Percentiles rank a stretch among this genome's conserved stretches.
These are phyloP conservation scores for Eptesicus fuscus DNA, from an alignment of 2,113 vertebrate species.

Conservation along the genomic window DNA sequence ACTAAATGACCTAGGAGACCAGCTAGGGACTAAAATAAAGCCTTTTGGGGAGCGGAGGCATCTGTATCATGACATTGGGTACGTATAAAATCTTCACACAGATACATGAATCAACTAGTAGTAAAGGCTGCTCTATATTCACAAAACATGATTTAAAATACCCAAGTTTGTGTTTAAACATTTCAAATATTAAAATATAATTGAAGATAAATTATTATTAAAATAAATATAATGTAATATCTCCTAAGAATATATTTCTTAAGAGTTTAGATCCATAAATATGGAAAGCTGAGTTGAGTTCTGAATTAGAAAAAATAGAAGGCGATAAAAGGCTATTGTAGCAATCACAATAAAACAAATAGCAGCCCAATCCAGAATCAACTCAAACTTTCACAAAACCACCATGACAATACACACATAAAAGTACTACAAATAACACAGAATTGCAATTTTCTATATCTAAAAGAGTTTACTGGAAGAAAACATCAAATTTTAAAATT, in stretches of 20 bases:
- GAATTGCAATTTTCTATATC: slow-evolving; percentile 38
- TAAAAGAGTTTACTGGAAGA: slow-evolving; percentile 51
- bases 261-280: neutral
- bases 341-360: slow-evolving; percentile 3
- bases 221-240: slow-evolving; percentile 19
- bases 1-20: neutral
- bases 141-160: neutral
- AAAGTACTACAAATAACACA: slow-evolving; percentile 27
- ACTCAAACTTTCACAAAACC: slow-evolving; percentile 47
- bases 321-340: slow-evolving; percentile 20
- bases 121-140: neutral
- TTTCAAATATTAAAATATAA: neutral
- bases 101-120: neutral
- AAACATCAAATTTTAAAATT: slow-evolving; percentile 67
- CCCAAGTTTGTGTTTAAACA: neutral
- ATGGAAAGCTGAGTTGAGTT: neutral
- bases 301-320: neutral
- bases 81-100: neutral
- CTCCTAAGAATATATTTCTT: slow-evolving; percentile 39
- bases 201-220: slow-evolving; percentile 26
- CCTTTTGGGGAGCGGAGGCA: neutral
- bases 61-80: neutral
- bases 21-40: neutral
- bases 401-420: neutral
- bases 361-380: neutral